Base-by-base conservation (phyloP, 1,140 invertebrate species). In the Eueides isabella region DNA sequence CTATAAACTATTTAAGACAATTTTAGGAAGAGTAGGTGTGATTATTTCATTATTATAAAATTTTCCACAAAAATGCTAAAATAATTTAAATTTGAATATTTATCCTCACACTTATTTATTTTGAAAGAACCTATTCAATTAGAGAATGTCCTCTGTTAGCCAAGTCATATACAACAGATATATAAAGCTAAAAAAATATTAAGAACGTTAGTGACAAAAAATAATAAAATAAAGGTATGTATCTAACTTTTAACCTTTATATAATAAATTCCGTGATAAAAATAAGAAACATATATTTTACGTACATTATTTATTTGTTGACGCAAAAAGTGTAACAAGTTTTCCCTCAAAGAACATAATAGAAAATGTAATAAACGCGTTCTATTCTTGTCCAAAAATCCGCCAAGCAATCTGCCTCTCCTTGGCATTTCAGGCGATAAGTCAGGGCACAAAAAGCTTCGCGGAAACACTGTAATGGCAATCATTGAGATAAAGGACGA, bases 381-480 rank as follows among this genome's bases (percentile, higher is more conserved):
- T 16, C 61, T 30, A 62, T 62, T 62, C 61, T 29, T 63, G 29
- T 2, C 26, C 61, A 63, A 63, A 23, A 23, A 55, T 55, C 9
- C 28, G 0, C 61, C 29, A 29, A 16, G 1, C 61, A 63, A 63
- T 63, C 61, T 69, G 55, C 30, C 14, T 35, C 55, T 9, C 14
- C 67, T 61, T 61, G 31, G 23, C 12, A 69, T 69, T 62, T 35
- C 48, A 55, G 55, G 55, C 67, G 29, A 35, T 70, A 70, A 70
- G 68, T 70, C 26, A 62, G 26, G 30, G 23, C 19, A 31, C 33
- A 63, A 70, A 61, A 70, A 62, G 31, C 33, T 23, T 63, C 16
- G 33, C 33, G 35, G 61, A 44, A 26, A 63, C 19, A 30, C 33
- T 70, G 61, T 30, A 63, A 63, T 63, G 61, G 29, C 61, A 29